Conservation (phyloP, 2,797 vertebrate species). For the Acipenser ruthenus region DNA sequence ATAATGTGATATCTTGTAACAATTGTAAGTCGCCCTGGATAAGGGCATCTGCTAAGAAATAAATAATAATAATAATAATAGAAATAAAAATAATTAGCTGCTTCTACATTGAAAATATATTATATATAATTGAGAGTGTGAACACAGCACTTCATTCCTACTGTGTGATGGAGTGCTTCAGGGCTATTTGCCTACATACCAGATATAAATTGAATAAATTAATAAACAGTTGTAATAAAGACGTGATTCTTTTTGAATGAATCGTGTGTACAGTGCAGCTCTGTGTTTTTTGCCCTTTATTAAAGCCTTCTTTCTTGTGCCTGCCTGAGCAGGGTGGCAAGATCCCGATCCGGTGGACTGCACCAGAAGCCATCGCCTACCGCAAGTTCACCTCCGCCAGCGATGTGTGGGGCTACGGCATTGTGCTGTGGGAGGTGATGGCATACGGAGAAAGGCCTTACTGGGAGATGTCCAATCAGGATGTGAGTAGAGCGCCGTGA, state of each 20-base stretch:
- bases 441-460: constrained; percentile 95
- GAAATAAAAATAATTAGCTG: constrained; percentile 1
- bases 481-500: constrained; percentile 49
- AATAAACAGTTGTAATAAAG: not conserved
- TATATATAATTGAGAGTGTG: too few relatives aligned
- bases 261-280: constrained; percentile 10
- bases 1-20: too few relatives aligned
- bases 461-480: constrained; percentile 89
- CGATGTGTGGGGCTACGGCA: constrained; percentile 94
- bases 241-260: not conserved
- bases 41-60: too few relatives aligned
- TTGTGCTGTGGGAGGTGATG: constrained; percentile 98
- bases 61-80: too few relatives aligned
- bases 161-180: not conserved
- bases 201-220: not conserved
- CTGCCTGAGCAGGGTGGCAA: constrained; percentile 75
- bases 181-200: not conserved
- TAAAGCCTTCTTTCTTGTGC: constrained; percentile 24
- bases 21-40: too few relatives aligned
- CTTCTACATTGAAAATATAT: not conserved
- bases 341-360: constrained; percentile 96
- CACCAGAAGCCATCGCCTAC: constrained; percentile 93
- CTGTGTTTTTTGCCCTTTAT: not conserved
- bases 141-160: not conserved
- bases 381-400: constrained; percentile 96